phyloP scores from a whole-genome alignment of 2,113 vertebrate genomes.

The Ibidorhyncha struthersii region DNA sequence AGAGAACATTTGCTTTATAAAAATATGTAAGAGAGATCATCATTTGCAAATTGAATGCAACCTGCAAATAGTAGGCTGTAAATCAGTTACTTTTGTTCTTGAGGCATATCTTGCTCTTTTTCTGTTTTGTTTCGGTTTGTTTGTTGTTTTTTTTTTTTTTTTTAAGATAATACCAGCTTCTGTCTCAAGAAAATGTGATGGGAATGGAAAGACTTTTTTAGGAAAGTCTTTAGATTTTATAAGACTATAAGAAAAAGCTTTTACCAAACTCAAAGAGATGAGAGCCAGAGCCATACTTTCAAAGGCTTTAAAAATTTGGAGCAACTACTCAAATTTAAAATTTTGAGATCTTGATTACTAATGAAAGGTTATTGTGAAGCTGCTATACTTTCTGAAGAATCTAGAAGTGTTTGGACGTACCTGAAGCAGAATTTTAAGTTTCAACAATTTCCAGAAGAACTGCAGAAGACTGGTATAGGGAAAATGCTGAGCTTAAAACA shows the following conservation, averaged over 20 bases:
- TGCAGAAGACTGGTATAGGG: neutral
- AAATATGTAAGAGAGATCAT: neutral
- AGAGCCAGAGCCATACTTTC: neutral
- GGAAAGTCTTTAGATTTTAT: neutral
- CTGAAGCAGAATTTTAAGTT: neutral
- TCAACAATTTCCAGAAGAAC: neutral
- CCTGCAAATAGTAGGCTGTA: neutral
- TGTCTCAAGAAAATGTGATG: neutral
- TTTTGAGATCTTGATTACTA: neutral
- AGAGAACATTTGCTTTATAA: neutral
- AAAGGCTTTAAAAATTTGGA: neutral
- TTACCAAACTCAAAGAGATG: neutral
- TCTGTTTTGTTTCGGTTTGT: neutral
- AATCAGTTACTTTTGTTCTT: neutral
- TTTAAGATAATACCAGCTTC: neutral
- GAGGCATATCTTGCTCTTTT: neutral
- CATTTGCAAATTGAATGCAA: neutral
- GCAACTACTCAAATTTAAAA: neutral
- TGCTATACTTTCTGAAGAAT: neutral
- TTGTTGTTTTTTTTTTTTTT: neutral
- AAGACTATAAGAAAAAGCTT: neutral
- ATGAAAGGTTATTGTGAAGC: neutral
- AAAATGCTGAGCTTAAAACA: neutral
- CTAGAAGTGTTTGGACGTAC: neutral
- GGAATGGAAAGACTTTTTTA: neutral